phyloP scores from a whole-genome alignment of 2,888 invertebrate genomes.

The Agrypnus murinus region DNA sequence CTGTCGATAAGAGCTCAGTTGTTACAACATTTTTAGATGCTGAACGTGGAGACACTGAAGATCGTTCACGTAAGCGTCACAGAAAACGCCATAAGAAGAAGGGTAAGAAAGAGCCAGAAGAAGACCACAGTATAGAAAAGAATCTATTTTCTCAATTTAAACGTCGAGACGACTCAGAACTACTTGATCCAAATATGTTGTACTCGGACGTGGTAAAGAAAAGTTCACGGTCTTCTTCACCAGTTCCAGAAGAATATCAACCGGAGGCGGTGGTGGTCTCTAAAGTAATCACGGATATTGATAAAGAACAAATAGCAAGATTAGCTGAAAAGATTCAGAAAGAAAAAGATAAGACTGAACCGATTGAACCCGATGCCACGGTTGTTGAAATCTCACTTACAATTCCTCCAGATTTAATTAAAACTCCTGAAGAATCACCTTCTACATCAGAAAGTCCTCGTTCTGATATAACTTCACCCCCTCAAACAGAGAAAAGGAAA shows the following conservation, averaged over 20 bases:
- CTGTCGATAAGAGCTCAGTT: slow-evolving; percentile 54
- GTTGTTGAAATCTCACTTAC: slow-evolving; percentile 35
- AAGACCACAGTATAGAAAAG: slow-evolving; percentile 54
- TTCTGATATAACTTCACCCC: slow-evolving; percentile 2
- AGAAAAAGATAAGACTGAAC: background rate
- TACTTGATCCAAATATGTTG: slow-evolving; percentile 61
- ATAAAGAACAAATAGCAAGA: slow-evolving; percentile 60
- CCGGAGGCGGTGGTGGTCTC: slow-evolving; percentile 60
- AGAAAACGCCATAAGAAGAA: slow-evolving; percentile 55
- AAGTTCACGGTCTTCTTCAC: slow-evolving; percentile 64
- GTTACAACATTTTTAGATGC: slow-evolving; percentile 47
- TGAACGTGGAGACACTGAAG: slow-evolving; percentile 39
- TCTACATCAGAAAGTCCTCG: slow-evolving; percentile 21
- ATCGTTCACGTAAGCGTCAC: slow-evolving; percentile 33
- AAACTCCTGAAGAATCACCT: background rate
- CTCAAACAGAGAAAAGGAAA: background rate
- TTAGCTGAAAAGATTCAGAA: slow-evolving; percentile 48
- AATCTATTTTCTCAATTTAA: slow-evolving; percentile 62
- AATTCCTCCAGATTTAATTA: slow-evolving; percentile 21
- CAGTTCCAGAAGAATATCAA: slow-evolving; percentile 53
- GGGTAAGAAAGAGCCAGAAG: slow-evolving; percentile 56
- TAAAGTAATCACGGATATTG: slow-evolving; percentile 63
- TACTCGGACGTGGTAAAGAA: slow-evolving; percentile 65
- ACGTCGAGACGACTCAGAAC: slow-evolving; percentile 57
- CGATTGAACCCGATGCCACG: slow-evolving; percentile 7